Base-by-base conservation (phyloP, 2,888 invertebrate species). In the Hartigia nigra region DNA sequence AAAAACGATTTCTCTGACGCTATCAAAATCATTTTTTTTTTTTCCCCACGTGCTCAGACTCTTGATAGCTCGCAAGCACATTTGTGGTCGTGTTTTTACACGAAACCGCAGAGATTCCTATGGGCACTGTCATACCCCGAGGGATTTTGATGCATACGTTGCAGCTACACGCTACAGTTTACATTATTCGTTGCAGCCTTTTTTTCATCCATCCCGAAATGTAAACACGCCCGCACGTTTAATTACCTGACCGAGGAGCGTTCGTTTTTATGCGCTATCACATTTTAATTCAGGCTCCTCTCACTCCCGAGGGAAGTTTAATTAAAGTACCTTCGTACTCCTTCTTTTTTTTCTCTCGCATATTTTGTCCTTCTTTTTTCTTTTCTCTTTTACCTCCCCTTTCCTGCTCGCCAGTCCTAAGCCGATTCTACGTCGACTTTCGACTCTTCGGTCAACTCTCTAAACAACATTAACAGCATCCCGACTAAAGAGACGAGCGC, bases 221-320 rank as follows among this genome's bases (percentile, higher is more conserved):
- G 81, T 82, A 83, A 84, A 85, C 84, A 83, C 79, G 83, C 80
- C 81, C 76, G 81, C 81, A 80, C 80, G 81, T 86, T 87, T 86
- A 87, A 86, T 87, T 85, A 85, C 82, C 82, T 83, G 81, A 82
- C 81, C 81, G 83, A 80, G 80, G 81, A 82, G 81, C 77, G 79
- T 82, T 80, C 79, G 79, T 82, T 85, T 86, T 85, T 82, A 84
- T 83, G 82, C 84, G 82, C 85, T 84, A 87, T 84, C 83, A 84
- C 85, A 87, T 87, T 88, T 87, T 84, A 87, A 86, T 86, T 87
- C 81, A 81, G 83, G 82, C 86, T 83, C 81, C 81, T 23, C 72
- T 70, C 80, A 81, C 78, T 82, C 83, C 79, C 82, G 79, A 80
- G 76, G 81, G 81, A 87, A 88, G 82, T 88, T 88, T 88, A 88